These are phyloP conservation scores for Sparus aurata DNA, from an alignment of 2,797 vertebrate genomes.

Conservation along the genomic window DNA sequence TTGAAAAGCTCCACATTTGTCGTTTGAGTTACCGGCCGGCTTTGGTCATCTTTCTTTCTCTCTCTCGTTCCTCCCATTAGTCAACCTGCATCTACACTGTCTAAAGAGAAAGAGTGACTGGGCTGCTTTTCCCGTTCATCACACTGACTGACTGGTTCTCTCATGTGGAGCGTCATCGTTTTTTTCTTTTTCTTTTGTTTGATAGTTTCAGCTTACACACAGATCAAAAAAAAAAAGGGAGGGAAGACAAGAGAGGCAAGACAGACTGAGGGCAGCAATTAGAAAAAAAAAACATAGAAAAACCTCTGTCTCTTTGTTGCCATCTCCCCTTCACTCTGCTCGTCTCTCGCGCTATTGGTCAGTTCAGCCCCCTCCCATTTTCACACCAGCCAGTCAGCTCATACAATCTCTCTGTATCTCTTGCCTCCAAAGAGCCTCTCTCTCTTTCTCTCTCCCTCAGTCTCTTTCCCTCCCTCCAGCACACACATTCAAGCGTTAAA, in stretches of 20 bases:
- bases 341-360: constrained; percentile 73
- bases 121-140: constrained; percentile 9
- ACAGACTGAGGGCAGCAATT: constrained; percentile 41
- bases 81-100: constrained; percentile 7
- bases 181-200: constrained; percentile 14
- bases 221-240: constrained; percentile 5
- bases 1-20: constrained; percentile 18
- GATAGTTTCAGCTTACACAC: constrained; percentile 30
- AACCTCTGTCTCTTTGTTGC: constrained; percentile 72
- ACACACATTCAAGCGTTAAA: constrained; percentile 62
- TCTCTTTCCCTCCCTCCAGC: constrained; percentile 43
- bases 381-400: constrained; percentile 73
- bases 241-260: constrained; percentile 28
- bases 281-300: constrained; percentile 24
- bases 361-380: constrained; percentile 74
- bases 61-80: constrained; percentile 6
- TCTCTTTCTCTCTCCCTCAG: constrained; percentile 37
- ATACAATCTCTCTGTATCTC: constrained; percentile 67
- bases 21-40: constrained; percentile 41
- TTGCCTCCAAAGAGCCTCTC: constrained; percentile 44
- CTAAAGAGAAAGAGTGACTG: neutral
- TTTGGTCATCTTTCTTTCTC: constrained; percentile 21
- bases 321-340: constrained; percentile 72
- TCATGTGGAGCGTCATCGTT: constrained; percentile 13
- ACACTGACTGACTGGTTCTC: neutral